These are phyloP conservation scores for Pandemis heparana DNA, from an alignment of 2,888 invertebrate genomes.

Conservation along the genomic window DNA sequence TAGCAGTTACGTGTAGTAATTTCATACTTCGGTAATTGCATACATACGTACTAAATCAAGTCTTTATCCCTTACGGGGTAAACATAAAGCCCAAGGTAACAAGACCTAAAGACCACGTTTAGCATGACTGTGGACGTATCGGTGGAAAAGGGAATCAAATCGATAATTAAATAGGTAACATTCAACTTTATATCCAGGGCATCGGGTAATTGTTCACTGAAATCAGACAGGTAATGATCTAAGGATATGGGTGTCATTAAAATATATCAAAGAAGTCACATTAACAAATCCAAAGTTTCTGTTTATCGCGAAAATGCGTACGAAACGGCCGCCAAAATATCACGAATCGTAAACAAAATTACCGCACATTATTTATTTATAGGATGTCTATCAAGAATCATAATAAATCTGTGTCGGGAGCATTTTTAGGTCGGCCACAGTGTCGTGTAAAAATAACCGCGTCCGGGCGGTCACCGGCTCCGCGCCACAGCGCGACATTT, in stretches of 20 bases:
- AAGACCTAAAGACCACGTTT: no score
- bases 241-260: not conserved
- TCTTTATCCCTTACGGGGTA: no score
- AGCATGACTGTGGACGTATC: no score
- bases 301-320: conserved; percentile 1
- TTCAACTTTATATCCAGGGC: not conserved
- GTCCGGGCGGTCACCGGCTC: conserved; percentile 43
- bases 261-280: not conserved
- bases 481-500: conserved; percentile 67
- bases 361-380: conserved; percentile 19
- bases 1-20: no score
- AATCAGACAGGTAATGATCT: not conserved
- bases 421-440: conserved; percentile 37
- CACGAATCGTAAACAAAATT: not conserved
- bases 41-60: not conserved
- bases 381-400: conserved; percentile 24
- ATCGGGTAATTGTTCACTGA: not conserved
- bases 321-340: not conserved
- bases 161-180: not conserved
- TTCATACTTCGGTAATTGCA: not conserved
- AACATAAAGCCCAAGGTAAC: no score
- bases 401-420: conserved; percentile 27
- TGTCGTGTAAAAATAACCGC: conserved; percentile 37
- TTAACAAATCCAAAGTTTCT: not conserved
- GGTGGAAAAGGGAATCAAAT: no score